Base-by-base conservation (phyloP, 2,113 vertebrate genomes). In the Mustela nigripes region DNA sequence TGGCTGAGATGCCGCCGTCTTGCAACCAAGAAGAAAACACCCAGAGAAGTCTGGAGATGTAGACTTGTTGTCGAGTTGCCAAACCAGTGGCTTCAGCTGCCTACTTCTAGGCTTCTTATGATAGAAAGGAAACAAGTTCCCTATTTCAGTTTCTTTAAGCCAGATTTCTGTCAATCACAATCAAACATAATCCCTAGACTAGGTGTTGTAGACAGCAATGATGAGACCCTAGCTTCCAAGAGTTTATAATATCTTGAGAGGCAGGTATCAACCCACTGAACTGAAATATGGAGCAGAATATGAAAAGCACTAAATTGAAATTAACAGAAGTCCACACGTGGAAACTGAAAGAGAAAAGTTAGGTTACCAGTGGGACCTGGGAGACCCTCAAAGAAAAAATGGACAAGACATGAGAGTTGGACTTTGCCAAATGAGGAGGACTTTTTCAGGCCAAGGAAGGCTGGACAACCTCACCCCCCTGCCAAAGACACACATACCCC, bases 381-480 rank as follows among this genome's bases (percentile, higher is more conserved):
- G 50, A 74, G 65, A 50, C 11, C n/a, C 28, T 84, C 10, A 33
- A 0, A n/a, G 79, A 73, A 69, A 39, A 69, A 12, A 53, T 36
- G 33, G 19, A 56, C 36, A 26, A 45, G 67, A 33, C 24, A 15
- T 1, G 10, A 5, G 73, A 89, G 73, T 21, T 14, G 1, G 15
- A 15, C 1, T 82, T 67, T 58, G 15, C 18, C 60, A 56, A 95
- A 50, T 39, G n/a, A 76, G 60, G 36, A 87, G 10, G 19, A 60
- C 12, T 50, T 39, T 79, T 48, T 21, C 22, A 39, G 78, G 53
- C 4, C 63, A 88, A 48, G 2, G 36, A 79, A 33, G 1, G 11
- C 14, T 60, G 3, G 21, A 12, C 21, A 18, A 16, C 50, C 15
- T 28, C 24, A 0, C 11, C 5, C 39, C 5, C 1, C 6, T 3